Percentiles rank a stretch among this genome's conserved stretches.
phyloP scores from a whole-genome alignment of 2,888 invertebrate genomes.

The Hyppa rectilinea region DNA sequence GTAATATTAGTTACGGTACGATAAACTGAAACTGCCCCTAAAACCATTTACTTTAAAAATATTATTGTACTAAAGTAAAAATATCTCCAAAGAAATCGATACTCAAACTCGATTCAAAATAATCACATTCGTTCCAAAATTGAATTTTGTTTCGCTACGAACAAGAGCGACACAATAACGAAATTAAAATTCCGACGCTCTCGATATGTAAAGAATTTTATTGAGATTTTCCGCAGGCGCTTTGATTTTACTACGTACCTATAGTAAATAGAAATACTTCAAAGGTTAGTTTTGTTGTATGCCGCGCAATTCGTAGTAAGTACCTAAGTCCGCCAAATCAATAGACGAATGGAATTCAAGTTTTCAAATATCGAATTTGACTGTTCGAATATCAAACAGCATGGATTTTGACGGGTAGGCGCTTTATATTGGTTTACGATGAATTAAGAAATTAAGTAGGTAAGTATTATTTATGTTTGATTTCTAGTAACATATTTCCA shows the following conservation, averaged over 20 bases:
- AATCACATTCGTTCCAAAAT: constrained; percentile 40
- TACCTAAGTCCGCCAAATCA: constrained; percentile 29
- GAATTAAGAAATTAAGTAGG: neutral
- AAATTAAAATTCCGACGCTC: constrained; percentile 55
- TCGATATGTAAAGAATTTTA: constrained; percentile 46
- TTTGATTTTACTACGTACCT: constrained; percentile 31
- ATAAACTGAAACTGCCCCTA: neutral
- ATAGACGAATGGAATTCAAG: constrained; percentile 29
- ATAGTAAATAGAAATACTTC: constrained; percentile 35
- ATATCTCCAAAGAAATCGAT: neutral
- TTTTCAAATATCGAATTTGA: constrained; percentile 24
- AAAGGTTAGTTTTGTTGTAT: constrained; percentile 33
- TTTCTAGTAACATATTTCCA: too few relatives aligned
- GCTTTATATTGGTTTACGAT: neutral
- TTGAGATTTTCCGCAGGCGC: constrained; percentile 39
- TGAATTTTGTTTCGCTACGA: constrained; percentile 43
- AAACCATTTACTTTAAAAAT: neutral
- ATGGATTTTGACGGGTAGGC: neutral
- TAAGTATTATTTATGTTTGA: neutral
- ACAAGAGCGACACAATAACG: constrained; percentile 36
- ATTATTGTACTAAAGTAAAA: neutral
- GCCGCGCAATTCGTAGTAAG: constrained; percentile 12
- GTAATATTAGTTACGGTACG: neutral
- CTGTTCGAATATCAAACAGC: neutral
- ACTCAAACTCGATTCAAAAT: constrained; percentile 25